A percentile compares a stretch with the other conserved stretches of the same genome.
Conservation (phyloP, 2,888 invertebrate species). For the Limenitis camilla region DNA sequence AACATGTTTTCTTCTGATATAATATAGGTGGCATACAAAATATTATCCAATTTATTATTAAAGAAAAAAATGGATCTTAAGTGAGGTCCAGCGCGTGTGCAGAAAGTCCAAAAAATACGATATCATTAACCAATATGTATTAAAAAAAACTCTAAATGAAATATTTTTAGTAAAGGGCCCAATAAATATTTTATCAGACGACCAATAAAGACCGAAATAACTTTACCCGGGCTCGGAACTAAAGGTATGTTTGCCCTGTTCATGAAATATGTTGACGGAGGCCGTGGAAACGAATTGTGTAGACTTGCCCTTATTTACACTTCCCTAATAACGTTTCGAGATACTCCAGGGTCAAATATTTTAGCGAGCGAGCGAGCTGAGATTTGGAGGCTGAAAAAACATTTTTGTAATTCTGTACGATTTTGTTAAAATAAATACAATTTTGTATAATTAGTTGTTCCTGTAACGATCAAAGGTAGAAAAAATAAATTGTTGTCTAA, state of each 20-base stretch:
- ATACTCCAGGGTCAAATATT: constrained; percentile 40
- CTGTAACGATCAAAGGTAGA: too few species aligned
- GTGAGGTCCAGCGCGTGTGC: too few species aligned
- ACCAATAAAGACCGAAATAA: constrained; percentile 13
- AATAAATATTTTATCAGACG: constrained; percentile 20
- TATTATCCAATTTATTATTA: too few species aligned
- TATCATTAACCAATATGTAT: not conserved
- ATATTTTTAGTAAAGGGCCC: constrained; percentile 16
- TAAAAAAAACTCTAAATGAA: constrained; percentile 5
- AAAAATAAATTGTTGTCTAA: too few species aligned
- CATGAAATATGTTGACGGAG: constrained; percentile 35
- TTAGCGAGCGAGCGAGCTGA: constrained; percentile 30
- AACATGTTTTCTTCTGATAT: too few species aligned
- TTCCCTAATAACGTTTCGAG: constrained; percentile 44
- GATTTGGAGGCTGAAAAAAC: constrained; percentile 14
- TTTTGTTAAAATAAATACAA: not conserved
- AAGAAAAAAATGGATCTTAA: too few species aligned
- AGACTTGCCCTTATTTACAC: constrained; percentile 46
- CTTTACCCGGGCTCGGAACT: constrained; percentile 10
- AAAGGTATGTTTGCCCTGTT: constrained; percentile 30
- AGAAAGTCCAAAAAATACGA: too few species aligned
- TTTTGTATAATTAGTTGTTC: not conserved
- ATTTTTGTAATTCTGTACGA: not conserved
- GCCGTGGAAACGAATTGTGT: constrained; percentile 35
- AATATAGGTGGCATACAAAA: too few species aligned